Evolutionary conservation across 1,140 invertebrate genomes (phyloP), one percentile per base, ranked within the genome.

Genomic region (Ylistrum balloti): DNA sequence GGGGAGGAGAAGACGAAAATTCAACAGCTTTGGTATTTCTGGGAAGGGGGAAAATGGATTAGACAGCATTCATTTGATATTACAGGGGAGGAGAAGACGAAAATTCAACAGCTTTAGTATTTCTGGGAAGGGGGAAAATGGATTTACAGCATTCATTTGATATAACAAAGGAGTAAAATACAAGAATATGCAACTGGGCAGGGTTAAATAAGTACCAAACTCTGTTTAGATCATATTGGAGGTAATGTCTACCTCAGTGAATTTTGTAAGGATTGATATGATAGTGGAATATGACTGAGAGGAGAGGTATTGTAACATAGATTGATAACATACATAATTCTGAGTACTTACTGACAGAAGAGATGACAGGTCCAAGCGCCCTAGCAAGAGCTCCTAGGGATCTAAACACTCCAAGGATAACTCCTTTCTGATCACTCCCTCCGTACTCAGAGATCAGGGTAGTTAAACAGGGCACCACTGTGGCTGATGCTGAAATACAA

Each of bases 391-490:
- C 98, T 28, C 99, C 99, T 28, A 99, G 96, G 0, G 99, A 99
- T 92, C 99, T 97, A 95, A 99, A 99, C 92, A 98, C 98, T 9
- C 99, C 99, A 93, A 99, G 97, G 89, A 99, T 98, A 13, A 98
- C 97, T 32, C 99, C 99, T 95, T 99, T 99, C 95, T 99, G 98
- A 95, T 98, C 97, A 88, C 97, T 97, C 33, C 97, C 94, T 33
- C 98, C 98, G 96, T 98, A 97, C 90, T 97, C 97, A 10, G 98
- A 98, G 0, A 98, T 98, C 95, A 99, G 96, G 17, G 98, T 98
- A 92, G 98, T 99, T 95, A 99, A 97, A 95, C 98, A 99, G 33
- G 99, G 99, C 13, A 99, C 98, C 85, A 99, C 98, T 96, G 99
- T 98, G 7, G 98, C 98, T 1, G 99, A 99, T 17, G 98, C 98